Conservation (phyloP, 2,888 invertebrate genomes). For the Aporophyla lueneburgensis region DNA sequence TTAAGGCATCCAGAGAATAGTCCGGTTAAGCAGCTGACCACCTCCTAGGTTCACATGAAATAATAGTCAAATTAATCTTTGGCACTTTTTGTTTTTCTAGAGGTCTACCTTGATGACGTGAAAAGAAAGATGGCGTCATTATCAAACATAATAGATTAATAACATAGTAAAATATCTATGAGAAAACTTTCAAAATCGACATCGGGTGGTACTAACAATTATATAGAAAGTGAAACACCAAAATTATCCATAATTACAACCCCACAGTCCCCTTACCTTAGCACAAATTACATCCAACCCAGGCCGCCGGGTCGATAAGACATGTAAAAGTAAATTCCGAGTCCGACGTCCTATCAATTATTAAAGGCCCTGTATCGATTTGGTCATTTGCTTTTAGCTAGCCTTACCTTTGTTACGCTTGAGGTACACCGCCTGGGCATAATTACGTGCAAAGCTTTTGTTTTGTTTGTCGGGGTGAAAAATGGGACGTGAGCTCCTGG, state of each 20-base stretch:
- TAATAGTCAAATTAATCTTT: too few species aligned
- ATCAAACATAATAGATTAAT: neutral
- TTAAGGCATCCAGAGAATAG: too few species aligned
- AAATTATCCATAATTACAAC: slow-evolving; percentile 43
- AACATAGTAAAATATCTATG: neutral
- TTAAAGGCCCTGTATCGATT: slow-evolving; percentile 83
- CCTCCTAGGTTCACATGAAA: too few species aligned
- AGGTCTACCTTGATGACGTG: too few species aligned
- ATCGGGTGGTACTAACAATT: neutral
- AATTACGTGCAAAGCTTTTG: slow-evolving; percentile 41
- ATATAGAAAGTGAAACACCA: neutral
- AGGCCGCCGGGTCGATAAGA: slow-evolving; percentile 66
- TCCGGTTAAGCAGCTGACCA: too few species aligned
- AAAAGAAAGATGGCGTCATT: neutral
- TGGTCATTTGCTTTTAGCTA: slow-evolving; percentile 83
- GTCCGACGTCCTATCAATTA: slow-evolving; percentile 67
- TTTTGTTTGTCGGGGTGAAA: slow-evolving; percentile 32
- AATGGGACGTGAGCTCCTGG: slow-evolving; percentile 7
- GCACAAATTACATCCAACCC: slow-evolving; percentile 37
- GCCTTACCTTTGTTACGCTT: slow-evolving; percentile 75
- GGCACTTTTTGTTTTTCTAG: too few species aligned
- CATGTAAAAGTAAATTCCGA: slow-evolving; percentile 59
- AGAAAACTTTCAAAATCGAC: slow-evolving; percentile 8
- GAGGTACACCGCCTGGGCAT: slow-evolving; percentile 63
- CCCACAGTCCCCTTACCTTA: slow-evolving; percentile 12